Percentiles rank a stretch among this genome's conserved stretches.
phyloP scores from a whole-genome alignment of 2,797 vertebrate genomes.

The Galagoides demidoff region DNA sequence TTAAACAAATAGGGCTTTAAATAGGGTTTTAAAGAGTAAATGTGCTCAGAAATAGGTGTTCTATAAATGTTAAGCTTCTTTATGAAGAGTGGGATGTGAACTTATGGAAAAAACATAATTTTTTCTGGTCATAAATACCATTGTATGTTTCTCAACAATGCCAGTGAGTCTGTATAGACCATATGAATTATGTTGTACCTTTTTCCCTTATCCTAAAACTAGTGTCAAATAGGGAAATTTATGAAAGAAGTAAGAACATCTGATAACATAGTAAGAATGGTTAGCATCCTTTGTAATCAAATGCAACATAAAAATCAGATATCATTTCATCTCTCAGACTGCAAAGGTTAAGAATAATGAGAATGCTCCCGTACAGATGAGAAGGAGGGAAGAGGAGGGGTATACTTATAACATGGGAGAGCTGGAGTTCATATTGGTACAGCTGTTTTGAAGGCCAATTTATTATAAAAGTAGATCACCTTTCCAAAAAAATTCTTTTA shows the following conservation, averaged over 20 bases:
- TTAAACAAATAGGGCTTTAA: neutral
- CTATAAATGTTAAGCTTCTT: slow-evolving; percentile 20
- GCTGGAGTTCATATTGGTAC: neutral
- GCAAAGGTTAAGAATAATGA: neutral
- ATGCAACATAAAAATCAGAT: neutral
- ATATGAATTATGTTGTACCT: neutral
- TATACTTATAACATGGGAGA: neutral
- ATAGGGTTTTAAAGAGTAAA: neutral
- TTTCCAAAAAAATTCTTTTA: neutral
- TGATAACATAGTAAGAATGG: neutral
- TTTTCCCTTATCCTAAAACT: slow-evolving; percentile 35
- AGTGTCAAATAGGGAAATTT: slow-evolving; percentile 35
- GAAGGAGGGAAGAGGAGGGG: neutral
- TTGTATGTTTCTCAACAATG: neutral
- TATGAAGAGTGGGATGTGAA: neutral
- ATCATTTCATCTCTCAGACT: neutral
- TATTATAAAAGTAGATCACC: neutral
- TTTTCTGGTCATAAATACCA: slow-evolving; percentile 33
- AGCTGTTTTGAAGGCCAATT: neutral
- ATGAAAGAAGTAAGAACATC: slow-evolving; percentile 6
- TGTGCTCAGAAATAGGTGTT: neutral
- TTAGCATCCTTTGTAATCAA: neutral
- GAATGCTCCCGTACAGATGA: rapidly evolving
- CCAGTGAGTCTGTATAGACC: neutral
- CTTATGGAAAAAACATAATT: slow-evolving; percentile 48